Conservation (phyloP, 2,113 vertebrate genomes). For the Aythya baeri region DNA sequence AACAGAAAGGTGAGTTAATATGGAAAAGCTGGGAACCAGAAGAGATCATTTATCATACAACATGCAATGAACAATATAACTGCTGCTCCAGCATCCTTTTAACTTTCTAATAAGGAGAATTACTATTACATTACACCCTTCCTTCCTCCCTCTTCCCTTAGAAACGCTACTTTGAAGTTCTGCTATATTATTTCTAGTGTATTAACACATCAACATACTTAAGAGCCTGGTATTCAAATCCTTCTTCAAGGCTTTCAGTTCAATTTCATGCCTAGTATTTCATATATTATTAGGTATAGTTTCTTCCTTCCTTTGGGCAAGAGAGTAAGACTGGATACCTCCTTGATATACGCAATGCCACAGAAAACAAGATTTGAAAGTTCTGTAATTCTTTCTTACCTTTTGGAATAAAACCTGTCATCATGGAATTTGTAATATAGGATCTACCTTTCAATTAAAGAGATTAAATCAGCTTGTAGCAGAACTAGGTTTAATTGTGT, state of each 20-base stretch:
- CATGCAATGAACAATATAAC: neutral
- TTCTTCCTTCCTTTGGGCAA: neutral
- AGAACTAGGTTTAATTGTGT: neutral
- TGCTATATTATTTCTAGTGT: neutral
- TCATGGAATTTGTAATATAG: neutral
- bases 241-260: neutral
- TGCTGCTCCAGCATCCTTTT: neutral
- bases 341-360: neutral
- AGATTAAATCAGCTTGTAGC: neutral
- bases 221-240: neutral
- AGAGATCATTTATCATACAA: neutral
- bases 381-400: neutral
- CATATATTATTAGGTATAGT: neutral
- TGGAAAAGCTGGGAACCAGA: accelerated
- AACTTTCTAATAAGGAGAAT: neutral
- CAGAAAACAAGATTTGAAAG: neutral
- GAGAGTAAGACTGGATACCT: neutral
- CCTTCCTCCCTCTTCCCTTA: neutral
- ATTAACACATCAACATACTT: neutral
- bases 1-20: neutral
- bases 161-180: neutral
- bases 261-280: neutral
- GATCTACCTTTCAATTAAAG: neutral
- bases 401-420: neutral
- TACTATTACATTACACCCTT: neutral